These are phyloP conservation scores for Xiphias gladius DNA, from an alignment of 2,113 vertebrate genomes.

Conservation along the genomic window DNA sequence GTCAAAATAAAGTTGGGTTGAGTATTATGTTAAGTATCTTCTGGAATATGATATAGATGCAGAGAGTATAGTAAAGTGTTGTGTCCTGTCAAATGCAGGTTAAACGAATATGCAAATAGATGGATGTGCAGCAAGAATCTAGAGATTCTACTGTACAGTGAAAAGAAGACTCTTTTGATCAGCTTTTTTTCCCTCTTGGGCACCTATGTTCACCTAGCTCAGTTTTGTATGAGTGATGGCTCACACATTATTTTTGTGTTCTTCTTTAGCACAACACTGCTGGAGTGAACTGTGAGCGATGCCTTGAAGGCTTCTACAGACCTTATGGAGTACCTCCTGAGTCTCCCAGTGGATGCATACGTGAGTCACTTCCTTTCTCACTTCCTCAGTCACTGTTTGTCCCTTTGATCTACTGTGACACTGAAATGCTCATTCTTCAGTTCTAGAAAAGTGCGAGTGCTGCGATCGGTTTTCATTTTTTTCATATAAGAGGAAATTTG, in stretches of 20 bases:
- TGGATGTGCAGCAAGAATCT: not conserved
- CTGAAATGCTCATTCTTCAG: not conserved
- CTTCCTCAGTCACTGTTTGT: not conserved
- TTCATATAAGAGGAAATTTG: no score
- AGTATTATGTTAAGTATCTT: constrained; percentile 9
- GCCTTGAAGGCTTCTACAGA: constrained; percentile 89
- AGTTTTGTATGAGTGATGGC: not conserved
- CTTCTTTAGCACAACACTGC: constrained; percentile 92
- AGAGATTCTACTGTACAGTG: not conserved
- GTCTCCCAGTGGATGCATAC: constrained; percentile 87
- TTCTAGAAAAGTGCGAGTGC: not conserved
- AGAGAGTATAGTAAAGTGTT: not conserved
- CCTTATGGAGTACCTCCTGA: constrained; percentile 81
- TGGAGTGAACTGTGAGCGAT: constrained; percentile 94
- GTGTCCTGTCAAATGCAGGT: not conserved
- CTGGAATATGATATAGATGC: not conserved
- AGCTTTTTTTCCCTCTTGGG: not conserved
- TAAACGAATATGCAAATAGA: not conserved
- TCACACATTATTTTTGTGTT: constrained; percentile 22
- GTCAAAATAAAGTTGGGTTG: not conserved
- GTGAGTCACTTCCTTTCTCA: constrained; percentile 80
- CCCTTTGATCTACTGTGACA: not conserved
- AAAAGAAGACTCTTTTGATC: not conserved
- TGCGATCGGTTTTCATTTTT: not conserved
- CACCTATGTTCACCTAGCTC: not conserved